phyloP scores from a whole-genome alignment of 2,888 invertebrate genomes.

The Pseudeuparius sepicola region DNA sequence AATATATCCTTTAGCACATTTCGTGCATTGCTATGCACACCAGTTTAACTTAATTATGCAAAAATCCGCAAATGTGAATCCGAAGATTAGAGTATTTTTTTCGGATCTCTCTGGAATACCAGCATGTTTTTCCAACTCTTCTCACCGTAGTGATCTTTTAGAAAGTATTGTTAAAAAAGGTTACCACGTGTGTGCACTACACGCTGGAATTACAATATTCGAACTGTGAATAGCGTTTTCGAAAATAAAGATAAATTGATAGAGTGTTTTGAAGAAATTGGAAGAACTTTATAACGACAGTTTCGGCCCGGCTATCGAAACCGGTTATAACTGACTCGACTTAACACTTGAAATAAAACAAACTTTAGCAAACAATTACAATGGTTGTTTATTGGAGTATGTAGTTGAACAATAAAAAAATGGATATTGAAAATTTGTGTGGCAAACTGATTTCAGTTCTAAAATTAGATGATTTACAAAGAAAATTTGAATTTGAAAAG shows the following conservation, averaged over 20 bases:
- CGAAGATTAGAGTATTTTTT: slow-evolving; percentile 13
- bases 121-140: slow-evolving; percentile 15
- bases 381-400: no score
- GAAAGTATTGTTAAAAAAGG: slow-evolving; percentile 12
- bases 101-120: slow-evolving; percentile 10
- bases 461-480: no score
- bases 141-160: slow-evolving; percentile 11
- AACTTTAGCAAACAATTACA: no score
- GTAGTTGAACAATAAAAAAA: no score
- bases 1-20: slow-evolving; percentile 18
- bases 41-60: slow-evolving; percentile 18
- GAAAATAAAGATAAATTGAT: slow-evolving; percentile 13
- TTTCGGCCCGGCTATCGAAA: no score
- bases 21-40: slow-evolving; percentile 21
- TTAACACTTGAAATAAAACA: no score
- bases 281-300: no score
- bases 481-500: no score
- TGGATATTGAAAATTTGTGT: no score
- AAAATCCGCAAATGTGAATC: slow-evolving; percentile 16
- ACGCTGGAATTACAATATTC: slow-evolving; percentile 10
- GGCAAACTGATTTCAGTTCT: no score
- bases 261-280: slow-evolving; percentile 10
- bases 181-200: slow-evolving; percentile 9
- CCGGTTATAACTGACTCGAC: no score
- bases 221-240: slow-evolving; percentile 12